These are phyloP conservation scores for Apogon talboti DNA, from an alignment of 2,797 vertebrate species.

Conservation along the genomic window DNA sequence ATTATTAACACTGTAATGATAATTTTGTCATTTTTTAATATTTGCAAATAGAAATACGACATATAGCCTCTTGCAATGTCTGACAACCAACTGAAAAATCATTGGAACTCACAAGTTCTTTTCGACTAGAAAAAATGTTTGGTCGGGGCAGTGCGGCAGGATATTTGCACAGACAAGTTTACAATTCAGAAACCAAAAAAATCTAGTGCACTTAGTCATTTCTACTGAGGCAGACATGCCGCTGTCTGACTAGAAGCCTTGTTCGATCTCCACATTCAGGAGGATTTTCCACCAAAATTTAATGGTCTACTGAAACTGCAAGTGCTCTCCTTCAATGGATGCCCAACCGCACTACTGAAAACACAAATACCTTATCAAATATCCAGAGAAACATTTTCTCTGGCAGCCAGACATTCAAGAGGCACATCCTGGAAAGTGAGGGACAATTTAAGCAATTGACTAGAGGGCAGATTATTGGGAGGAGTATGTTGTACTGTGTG, in stretches of 20 bases:
- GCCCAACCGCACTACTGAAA: slow-evolving; percentile 42
- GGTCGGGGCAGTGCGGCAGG: no score
- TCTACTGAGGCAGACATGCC: slow-evolving; percentile 9
- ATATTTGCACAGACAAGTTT: background rate
- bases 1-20: no score
- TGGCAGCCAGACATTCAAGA: slow-evolving; percentile 46
- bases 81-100: no score
- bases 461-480: slow-evolving; percentile 26
- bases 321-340: slow-evolving; percentile 41
- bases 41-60: no score
- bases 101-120: no score
- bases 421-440: slow-evolving; percentile 20
- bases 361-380: slow-evolving; percentile 51
- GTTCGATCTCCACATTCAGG: slow-evolving; percentile 29
- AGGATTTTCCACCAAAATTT: slow-evolving; percentile 43
- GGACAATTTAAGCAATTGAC: slow-evolving; percentile 46
- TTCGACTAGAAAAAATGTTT: no score
- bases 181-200: slow-evolving; percentile 18
- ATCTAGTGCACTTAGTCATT: slow-evolving; percentile 21
- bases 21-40: no score
- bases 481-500: slow-evolving; percentile 15
- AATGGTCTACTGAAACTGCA: slow-evolving; percentile 52
- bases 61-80: no score
- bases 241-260: slow-evolving; percentile 24
- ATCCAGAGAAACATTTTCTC: slow-evolving; percentile 48